Evolutionary conservation across 2,888 invertebrate species (phyloP).

Genomic region (Maniola hyperantus): DNA sequence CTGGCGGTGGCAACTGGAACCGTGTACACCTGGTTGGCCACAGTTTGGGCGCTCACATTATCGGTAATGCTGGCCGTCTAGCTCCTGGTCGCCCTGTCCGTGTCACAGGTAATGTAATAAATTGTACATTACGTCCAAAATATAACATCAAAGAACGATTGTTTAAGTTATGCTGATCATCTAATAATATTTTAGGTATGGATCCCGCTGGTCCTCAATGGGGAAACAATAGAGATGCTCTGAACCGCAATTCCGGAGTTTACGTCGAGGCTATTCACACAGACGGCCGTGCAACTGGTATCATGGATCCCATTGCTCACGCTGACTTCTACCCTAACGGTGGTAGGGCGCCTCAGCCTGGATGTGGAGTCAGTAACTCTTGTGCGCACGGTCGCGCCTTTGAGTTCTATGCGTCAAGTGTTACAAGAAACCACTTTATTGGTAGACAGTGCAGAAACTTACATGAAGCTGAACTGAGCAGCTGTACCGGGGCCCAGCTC

Average conservation of each 20-base stretch:
- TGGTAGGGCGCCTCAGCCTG: constrained; percentile 49
- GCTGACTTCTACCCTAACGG: constrained; percentile 55
- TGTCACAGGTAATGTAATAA: constrained; percentile 57
- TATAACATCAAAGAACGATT: neutral
- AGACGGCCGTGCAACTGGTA: constrained; percentile 49
- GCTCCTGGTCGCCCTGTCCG: constrained; percentile 51
- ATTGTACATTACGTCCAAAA: neutral
- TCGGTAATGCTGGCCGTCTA: constrained; percentile 61
- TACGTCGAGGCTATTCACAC: constrained; percentile 55
- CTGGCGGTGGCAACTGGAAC: constrained; percentile 61
- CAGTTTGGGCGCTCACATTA: constrained; percentile 71
- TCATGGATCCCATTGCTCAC: constrained; percentile 47
- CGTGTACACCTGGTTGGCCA: constrained; percentile 67
- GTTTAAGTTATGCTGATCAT: neutral
- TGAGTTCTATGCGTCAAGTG: constrained; percentile 47
- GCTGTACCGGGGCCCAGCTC: constrained; percentile 41
- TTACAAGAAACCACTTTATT: constrained; percentile 46
- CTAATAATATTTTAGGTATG: constrained; percentile 44
- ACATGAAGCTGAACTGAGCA: constrained; percentile 41
- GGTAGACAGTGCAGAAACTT: constrained; percentile 44
- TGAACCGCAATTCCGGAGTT: constrained; percentile 46
- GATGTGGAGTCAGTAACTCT: constrained; percentile 41
- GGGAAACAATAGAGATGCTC: constrained; percentile 46
- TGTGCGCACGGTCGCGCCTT: constrained; percentile 51
- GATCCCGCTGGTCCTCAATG: constrained; percentile 59